phyloP scores from a whole-genome alignment of 2,888 invertebrate species.

The Agonum fuliginosum region DNA sequence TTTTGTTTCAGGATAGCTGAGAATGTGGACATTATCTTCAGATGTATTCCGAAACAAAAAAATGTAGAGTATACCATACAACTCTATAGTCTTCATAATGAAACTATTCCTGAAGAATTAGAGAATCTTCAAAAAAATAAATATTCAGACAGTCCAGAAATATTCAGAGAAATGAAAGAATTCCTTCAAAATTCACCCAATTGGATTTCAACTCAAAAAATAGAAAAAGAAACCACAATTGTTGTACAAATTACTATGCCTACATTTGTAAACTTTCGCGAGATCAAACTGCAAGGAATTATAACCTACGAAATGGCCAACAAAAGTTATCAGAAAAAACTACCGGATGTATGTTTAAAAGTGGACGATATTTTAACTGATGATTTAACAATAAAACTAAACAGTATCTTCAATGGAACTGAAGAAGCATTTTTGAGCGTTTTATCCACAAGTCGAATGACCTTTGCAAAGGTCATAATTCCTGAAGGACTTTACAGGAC shows the following conservation, averaged over 20 bases:
- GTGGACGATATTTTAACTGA: slow-evolving; percentile 55
- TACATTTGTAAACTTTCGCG: slow-evolving; percentile 40
- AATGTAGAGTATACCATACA: slow-evolving; percentile 63
- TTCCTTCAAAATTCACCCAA: slow-evolving; percentile 12
- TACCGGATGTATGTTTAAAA: slow-evolving; percentile 33
- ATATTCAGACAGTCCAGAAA: slow-evolving; percentile 60
- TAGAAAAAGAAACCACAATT: slow-evolving; percentile 43
- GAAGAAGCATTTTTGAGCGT: slow-evolving; percentile 64
- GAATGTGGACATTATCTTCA: slow-evolving; percentile 62
- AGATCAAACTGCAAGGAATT: slow-evolving; percentile 36
- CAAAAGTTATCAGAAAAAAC: slow-evolving; percentile 22
- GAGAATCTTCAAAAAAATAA: slow-evolving; percentile 47
- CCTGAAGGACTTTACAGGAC: slow-evolving; percentile 62
- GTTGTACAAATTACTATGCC: slow-evolving; percentile 58
- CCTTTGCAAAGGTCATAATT: slow-evolving; percentile 64
- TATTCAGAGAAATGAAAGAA: slow-evolving; percentile 39
- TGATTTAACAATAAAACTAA: slow-evolving; percentile 49
- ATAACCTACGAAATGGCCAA: slow-evolving; percentile 15
- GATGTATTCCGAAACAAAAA: slow-evolving; percentile 62
- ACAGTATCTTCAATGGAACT: slow-evolving; percentile 62
- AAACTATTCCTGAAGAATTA: slow-evolving; percentile 50
- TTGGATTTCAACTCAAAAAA: slow-evolving; percentile 57
- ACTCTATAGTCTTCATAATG: slow-evolving; percentile 56
- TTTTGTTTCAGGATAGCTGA: slow-evolving; percentile 62
- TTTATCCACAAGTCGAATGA: slow-evolving; percentile 62